These are phyloP conservation scores for Dicycla oo DNA, from an alignment of 2,888 invertebrate genomes.

Conservation along the genomic window DNA sequence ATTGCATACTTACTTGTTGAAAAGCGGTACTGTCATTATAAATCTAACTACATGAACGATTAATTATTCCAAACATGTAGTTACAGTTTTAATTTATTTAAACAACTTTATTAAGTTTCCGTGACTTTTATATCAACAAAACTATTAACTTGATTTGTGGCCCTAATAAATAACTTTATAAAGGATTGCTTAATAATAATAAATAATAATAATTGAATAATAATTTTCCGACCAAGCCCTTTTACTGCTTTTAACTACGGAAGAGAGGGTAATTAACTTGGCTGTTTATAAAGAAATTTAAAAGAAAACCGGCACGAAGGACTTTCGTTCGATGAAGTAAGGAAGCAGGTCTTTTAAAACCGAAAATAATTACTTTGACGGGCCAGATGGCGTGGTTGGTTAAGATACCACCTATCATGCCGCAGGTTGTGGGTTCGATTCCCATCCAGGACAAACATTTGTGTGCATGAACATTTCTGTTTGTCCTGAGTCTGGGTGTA, in stretches of 20 bases:
- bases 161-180: slow-evolving; percentile 13
- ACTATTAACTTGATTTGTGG: slow-evolving; percentile 22
- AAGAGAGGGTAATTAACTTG: not conserved
- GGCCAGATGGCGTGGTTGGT: no score
- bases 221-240: not conserved
- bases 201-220: no score
- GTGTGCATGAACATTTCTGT: no score
- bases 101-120: not conserved
- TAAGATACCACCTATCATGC: no score
- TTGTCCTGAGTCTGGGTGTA: no score
- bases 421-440: no score
- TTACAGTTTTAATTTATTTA: slow-evolving; percentile 2
- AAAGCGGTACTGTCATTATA: not conserved
- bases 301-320: not conserved
- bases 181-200: not conserved
- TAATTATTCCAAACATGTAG: slow-evolving; percentile 5
- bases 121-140: slow-evolving; percentile 10
- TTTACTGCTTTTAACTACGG: slow-evolving; percentile 1
- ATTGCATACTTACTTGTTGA: not conserved
- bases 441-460: no score
- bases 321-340: not conserved
- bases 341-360: not conserved
- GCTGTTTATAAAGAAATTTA: not conserved
- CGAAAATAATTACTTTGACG: not conserved
- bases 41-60: not conserved